phyloP scores from a whole-genome alignment of 1,140 invertebrate species.

The Caenorhabditis inopinata region DNA sequence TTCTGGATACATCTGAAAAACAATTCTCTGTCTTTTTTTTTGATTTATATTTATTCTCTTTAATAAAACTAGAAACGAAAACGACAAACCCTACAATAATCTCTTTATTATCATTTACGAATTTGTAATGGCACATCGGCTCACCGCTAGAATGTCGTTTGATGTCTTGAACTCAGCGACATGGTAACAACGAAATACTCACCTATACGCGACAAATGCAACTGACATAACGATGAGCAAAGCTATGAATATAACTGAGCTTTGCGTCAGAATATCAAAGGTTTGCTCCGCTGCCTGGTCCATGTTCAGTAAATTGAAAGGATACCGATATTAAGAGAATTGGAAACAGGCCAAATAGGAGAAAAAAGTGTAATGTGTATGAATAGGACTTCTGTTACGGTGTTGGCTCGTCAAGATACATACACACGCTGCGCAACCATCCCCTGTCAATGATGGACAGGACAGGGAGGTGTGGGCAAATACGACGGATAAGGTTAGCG shows the following conservation, averaged over 20 bases:
- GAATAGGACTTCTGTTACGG: background rate
- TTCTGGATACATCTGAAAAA: slow-evolving; percentile 17
- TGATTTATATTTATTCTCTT: background rate
- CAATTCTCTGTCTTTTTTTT: background rate
- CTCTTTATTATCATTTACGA: too few species aligned
- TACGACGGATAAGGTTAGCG: background rate
- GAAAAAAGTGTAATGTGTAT: background rate
- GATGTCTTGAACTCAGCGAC: too few species aligned
- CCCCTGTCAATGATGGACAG: slow-evolving; percentile 16
- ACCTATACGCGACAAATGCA: slow-evolving; percentile 14
- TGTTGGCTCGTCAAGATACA: background rate
- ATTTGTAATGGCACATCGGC: too few species aligned
- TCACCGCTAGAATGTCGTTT: too few species aligned
- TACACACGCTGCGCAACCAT: background rate
- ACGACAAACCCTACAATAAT: background rate
- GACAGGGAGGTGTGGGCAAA: slow-evolving; percentile 27
- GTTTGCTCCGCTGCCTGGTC: background rate
- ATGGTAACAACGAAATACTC: background rate
- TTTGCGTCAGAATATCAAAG: background rate
- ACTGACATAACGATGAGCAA: background rate
- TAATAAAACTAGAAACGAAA: background rate
- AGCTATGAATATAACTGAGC: background rate
- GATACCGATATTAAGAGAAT: background rate
- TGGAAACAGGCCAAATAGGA: background rate
- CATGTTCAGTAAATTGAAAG: background rate